Conservation (phyloP, 1,140 invertebrate species). For the Bombus confusus region DNA sequence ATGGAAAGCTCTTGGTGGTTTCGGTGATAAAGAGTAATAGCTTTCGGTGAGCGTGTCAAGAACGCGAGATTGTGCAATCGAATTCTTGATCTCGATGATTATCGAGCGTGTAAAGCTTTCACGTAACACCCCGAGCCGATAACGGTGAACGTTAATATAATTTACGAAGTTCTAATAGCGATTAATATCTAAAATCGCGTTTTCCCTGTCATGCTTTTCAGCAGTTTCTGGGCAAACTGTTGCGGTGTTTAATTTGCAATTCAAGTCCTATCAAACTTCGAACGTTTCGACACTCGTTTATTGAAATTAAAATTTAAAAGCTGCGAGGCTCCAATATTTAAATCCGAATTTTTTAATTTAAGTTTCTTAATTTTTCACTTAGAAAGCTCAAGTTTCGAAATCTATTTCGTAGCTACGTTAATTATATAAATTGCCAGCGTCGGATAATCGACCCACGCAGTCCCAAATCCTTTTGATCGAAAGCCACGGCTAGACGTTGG, state of each 20-base stretch:
- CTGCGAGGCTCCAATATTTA: background rate
- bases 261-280: background rate
- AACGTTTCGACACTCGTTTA: background rate
- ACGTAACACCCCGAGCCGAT: background rate
- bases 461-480: background rate
- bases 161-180: background rate
- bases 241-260: background rate
- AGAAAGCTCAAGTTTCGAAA: no score
- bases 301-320: no score
- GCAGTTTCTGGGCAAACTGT: background rate
- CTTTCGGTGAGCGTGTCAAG: constrained; percentile 27
- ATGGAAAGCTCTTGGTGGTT: background rate
- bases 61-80: background rate
- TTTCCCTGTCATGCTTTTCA: no score
- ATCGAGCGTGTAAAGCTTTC: constrained; percentile 25
- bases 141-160: background rate
- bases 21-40: background rate
- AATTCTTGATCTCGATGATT: constrained; percentile 27
- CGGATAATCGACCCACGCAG: background rate
- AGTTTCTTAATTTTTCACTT: background rate
- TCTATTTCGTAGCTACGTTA: background rate
- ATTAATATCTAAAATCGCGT: background rate
- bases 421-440: background rate
- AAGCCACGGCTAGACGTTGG: background rate
- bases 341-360: background rate